Evolutionary conservation across 2,797 vertebrate species (phyloP).

Genomic region (Sebastes aleutianus): DNA sequence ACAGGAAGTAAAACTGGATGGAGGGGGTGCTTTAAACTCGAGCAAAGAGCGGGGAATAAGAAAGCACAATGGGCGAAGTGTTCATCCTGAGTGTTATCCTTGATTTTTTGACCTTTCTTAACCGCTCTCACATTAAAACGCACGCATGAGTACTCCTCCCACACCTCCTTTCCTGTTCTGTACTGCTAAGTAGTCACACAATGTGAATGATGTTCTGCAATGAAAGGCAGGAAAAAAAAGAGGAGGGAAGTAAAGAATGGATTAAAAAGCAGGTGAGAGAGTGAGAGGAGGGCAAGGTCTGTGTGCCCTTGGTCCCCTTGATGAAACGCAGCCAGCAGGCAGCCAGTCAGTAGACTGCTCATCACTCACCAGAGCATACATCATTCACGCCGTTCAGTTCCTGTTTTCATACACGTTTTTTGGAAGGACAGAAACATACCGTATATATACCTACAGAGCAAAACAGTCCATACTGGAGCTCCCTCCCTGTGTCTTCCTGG

Average conservation of each 20-base stretch:
- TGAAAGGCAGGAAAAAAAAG: constrained; percentile 15
- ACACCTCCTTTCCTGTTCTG: constrained; percentile 8
- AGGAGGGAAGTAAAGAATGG: constrained; percentile 26
- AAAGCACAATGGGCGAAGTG: constrained; percentile 37
- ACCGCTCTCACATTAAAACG: constrained; percentile 42
- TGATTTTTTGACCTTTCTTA: constrained; percentile 51
- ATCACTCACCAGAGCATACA: neutral
- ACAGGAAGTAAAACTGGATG: too few species aligned
- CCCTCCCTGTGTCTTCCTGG: constrained; percentile 1
- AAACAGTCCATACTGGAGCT: neutral
- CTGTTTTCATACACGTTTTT: constrained; percentile 1
- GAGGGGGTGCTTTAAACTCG: neutral
- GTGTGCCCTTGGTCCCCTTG: constrained; percentile 35
- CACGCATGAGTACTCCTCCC: neutral
- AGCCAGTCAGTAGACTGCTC: neutral
- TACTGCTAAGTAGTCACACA: constrained; percentile 38
- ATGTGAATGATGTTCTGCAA: constrained; percentile 45
- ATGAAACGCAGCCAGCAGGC: constrained; percentile 21
- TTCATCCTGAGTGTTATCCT: constrained; percentile 37
- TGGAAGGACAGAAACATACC: neutral
- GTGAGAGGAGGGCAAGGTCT: constrained; percentile 34
- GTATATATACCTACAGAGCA: neutral
- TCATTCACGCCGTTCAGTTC: neutral
- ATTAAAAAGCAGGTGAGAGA: constrained; percentile 48
- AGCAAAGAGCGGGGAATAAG: constrained; percentile 24